phyloP scores from a whole-genome alignment of 2,797 vertebrate genomes.

The Epinephelus coioides region DNA sequence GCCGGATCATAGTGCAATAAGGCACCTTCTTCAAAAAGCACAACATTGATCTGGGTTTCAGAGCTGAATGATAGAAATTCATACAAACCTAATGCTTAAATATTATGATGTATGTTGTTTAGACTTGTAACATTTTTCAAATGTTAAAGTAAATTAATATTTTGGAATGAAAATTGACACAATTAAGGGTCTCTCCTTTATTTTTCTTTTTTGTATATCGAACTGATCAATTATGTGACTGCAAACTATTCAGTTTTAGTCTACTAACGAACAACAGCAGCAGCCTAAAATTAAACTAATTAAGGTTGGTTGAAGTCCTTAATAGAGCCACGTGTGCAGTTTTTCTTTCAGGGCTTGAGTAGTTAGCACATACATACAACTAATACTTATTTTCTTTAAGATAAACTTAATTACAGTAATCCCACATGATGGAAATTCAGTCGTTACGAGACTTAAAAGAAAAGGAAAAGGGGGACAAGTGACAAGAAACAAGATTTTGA shows the following conservation, averaged over 20 bases:
- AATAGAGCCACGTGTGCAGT: no score
- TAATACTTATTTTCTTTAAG: no score
- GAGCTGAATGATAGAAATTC: neutral
- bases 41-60: conserved; percentile 12
- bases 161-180: conserved; percentile 14
- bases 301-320: no score
- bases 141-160: conserved; percentile 6
- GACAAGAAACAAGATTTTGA: no score
- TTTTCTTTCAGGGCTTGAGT: no score
- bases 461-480: no score
- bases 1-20: conserved; percentile 24
- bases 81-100: neutral
- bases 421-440: no score
- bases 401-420: no score
- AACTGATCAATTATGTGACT: neutral
- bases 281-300: neutral
- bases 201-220: neutral
- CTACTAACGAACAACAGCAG: neutral
- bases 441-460: no score
- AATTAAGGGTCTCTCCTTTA: neutral
- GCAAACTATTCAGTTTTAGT: neutral
- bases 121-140: neutral
- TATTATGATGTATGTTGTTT: neutral
- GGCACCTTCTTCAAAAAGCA: neutral
- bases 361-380: no score